A percentile compares a stretch with the other conserved stretches of the same genome.
These are phyloP conservation scores for Burhinus oedicnemus DNA, from an alignment of 2,113 vertebrate species.

Conservation along the genomic window DNA sequence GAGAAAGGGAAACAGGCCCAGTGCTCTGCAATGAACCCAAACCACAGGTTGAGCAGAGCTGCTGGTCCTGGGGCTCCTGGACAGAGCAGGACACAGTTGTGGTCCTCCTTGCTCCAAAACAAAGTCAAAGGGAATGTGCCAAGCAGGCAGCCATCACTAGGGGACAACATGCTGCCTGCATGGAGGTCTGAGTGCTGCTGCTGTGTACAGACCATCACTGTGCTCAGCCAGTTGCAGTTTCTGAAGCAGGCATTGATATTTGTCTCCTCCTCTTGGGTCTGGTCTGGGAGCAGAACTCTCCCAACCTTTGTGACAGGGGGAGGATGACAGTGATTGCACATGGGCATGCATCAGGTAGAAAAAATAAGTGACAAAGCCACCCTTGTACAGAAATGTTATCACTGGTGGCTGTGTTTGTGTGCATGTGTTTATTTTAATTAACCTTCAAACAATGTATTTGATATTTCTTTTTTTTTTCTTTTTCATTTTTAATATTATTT, in stretches of 20 bases:
- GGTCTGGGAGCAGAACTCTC: background rate
- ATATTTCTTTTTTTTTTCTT: background rate
- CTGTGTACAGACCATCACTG: background rate
- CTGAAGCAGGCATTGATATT: background rate
- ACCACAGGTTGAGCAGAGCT: background rate
- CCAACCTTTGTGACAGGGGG: background rate
- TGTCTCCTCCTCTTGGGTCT: background rate
- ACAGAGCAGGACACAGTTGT: background rate
- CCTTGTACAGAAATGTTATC: background rate
- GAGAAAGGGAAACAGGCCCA: background rate
- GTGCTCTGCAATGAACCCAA: background rate
- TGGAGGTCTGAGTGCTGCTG: background rate
- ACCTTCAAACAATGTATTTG: background rate
- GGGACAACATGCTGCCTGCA: background rate
- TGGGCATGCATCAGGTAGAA: background rate
- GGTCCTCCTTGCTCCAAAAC: background rate
- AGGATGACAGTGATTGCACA: background rate
- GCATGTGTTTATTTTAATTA: background rate
- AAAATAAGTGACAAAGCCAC: background rate
- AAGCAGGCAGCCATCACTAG: background rate
- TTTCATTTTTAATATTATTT: background rate
- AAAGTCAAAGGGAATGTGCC: background rate
- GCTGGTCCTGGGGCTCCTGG: background rate
- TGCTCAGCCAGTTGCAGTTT: background rate
- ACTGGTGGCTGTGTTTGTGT: background rate